Evolutionary conservation across 2,797 vertebrate species (phyloP), one percentile per base, ranked within the genome.

Genomic region (Tangara arthus): DNA sequence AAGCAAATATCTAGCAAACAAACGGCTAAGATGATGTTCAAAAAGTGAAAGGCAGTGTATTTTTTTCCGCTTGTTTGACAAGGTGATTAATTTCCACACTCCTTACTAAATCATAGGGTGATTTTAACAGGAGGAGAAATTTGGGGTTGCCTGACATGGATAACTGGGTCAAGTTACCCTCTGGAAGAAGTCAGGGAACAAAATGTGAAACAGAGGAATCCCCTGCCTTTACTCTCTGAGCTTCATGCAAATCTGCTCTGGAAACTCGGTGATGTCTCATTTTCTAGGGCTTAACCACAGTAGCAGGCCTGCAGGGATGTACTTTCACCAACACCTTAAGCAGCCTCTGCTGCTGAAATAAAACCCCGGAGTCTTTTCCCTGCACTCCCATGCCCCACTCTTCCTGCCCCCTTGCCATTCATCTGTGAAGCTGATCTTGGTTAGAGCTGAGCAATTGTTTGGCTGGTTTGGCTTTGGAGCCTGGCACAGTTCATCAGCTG

Each of bases 271-370:
- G 64, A 46, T 23, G 49, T 81, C 94, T 94, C 82, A 87, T 95
- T 93, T 94, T 94, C 87, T 75, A 87, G 53, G 66, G 64, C 86
- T 93, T 70, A 91, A 76, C 80, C 93, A 84, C 90, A 92, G 88
- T 7, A 79, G 20, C 85, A 87, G 73, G 71, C 94, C 92, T 94
- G 47, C 66, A 82, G 92, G 88, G 70, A 89, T 63, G 41, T 82
- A 66, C 69, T 95, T 96, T 82, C 70, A 82, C 69, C 50, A 93
- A 68, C 10, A 91, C 32, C 57, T 90, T 65, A 82, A 59, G 73
- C 63, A 88, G 82, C 65, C 52, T 63, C 41, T 85, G 76, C 57
- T 73, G 61, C 85, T 73, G 44, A 65, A 87, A 86, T 49, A 37
- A 52, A 50, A 22, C 2, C 8, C 28, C 34, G 15, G 8, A 14